phyloP scores from a whole-genome alignment of 2,113 vertebrate species.

The Actinemys pallida region DNA sequence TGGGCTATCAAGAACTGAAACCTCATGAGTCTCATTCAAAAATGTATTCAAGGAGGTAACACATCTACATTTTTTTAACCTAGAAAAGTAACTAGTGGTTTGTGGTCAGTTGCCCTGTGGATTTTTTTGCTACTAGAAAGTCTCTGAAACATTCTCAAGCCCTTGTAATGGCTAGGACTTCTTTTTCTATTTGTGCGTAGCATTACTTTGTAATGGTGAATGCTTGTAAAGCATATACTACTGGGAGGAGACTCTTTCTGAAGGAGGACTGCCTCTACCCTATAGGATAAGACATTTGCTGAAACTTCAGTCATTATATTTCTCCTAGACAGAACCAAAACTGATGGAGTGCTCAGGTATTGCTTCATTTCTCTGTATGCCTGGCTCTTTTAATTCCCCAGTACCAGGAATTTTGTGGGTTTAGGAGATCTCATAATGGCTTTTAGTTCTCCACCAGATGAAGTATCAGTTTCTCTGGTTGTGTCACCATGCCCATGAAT shows the following conservation, averaged over 20 bases:
- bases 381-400: neutral
- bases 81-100: neutral
- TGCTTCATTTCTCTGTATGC: no score
- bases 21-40: no score
- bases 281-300: neutral
- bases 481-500: no score
- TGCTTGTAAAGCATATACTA: neutral
- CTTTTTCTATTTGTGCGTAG: neutral
- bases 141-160: neutral
- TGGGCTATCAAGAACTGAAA: neutral
- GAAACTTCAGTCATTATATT: neutral
- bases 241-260: neutral
- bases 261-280: neutral
- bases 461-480: no score
- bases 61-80: neutral
- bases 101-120: no score
- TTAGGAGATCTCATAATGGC: no score
- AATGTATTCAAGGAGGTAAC: neutral
- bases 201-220: neutral
- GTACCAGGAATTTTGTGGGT: neutral
- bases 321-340: neutral
- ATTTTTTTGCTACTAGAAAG: neutral
- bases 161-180: neutral
- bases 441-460: no score
- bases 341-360: neutral